Percentiles rank a stretch among this genome's conserved stretches.
These are phyloP conservation scores for Rambutsinella grinnellia DNA, from an alignment of 2,888 invertebrate genomes.

Conservation along the genomic window DNA sequence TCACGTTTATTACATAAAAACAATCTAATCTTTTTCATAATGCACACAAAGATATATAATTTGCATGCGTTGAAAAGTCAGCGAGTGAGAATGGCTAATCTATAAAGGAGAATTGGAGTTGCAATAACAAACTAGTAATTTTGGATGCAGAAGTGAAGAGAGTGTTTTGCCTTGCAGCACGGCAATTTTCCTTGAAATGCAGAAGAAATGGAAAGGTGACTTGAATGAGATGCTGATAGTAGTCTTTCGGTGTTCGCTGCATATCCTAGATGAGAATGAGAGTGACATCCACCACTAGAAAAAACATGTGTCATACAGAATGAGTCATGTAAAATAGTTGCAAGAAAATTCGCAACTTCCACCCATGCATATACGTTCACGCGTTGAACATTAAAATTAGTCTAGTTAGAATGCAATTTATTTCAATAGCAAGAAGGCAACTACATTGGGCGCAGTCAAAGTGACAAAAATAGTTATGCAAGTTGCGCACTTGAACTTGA, in stretches of 20 bases:
- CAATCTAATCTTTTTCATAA: too few relatives aligned
- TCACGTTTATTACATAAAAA: constrained; percentile 27
- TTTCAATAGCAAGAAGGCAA: too few relatives aligned
- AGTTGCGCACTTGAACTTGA: constrained; percentile 45
- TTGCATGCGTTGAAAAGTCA: not conserved
- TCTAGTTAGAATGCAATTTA: too few relatives aligned
- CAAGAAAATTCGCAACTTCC: not conserved
- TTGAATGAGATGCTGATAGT: not conserved
- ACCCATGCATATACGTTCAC: too few relatives aligned
- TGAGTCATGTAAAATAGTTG: not conserved
- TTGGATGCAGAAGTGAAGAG: not conserved
- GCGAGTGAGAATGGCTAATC: not conserved
- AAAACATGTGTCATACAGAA: not conserved
- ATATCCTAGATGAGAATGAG: not conserved
- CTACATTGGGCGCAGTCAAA: not conserved
- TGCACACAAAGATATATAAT: constrained; percentile 1
- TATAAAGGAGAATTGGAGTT: not conserved
- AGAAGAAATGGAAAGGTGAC: not conserved
- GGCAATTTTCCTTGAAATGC: not conserved
- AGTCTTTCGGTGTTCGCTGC: not conserved
- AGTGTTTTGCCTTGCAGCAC: not conserved
- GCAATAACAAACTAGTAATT: not conserved
- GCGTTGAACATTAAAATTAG: too few relatives aligned
- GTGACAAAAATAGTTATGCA: not conserved
- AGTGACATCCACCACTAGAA: not conserved